A percentile compares a stretch with the other conserved stretches of the same genome.
phyloP scores from a whole-genome alignment of 2,888 invertebrate species.

The Cantharis lateralis region DNA sequence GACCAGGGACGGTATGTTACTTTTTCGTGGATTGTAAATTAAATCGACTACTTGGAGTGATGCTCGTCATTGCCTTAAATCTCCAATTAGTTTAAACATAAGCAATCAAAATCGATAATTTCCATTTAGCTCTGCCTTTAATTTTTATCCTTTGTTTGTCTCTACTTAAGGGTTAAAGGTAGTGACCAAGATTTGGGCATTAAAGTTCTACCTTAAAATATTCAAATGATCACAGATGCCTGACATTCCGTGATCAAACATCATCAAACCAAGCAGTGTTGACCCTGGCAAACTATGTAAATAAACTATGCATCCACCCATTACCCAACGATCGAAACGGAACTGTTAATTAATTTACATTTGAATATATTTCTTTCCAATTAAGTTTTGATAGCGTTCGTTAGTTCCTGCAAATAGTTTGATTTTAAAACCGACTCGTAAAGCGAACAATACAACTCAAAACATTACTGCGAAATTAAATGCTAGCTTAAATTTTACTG shows the following conservation, averaged over 20 bases:
- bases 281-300: background rate
- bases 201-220: background rate
- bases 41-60: no score
- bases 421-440: background rate
- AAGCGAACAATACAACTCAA: background rate
- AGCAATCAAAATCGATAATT: no score
- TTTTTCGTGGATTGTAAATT: no score
- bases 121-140: no score
- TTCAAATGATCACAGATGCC: background rate
- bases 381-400: background rate
- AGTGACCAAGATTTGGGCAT: no score
- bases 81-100: no score
- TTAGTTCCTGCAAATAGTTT: background rate
- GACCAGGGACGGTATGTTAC: background rate
- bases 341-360: background rate
- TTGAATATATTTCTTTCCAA: background rate
- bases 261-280: background rate
- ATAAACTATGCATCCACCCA: background rate
- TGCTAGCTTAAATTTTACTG: background rate
- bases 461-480: background rate
- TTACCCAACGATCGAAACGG: background rate
- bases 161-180: no score
- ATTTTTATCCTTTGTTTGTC: no score
- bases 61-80: no score
- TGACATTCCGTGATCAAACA: background rate